phyloP scores from a whole-genome alignment of 2,797 vertebrate genomes.

The Hydrolagus colliei region DNA sequence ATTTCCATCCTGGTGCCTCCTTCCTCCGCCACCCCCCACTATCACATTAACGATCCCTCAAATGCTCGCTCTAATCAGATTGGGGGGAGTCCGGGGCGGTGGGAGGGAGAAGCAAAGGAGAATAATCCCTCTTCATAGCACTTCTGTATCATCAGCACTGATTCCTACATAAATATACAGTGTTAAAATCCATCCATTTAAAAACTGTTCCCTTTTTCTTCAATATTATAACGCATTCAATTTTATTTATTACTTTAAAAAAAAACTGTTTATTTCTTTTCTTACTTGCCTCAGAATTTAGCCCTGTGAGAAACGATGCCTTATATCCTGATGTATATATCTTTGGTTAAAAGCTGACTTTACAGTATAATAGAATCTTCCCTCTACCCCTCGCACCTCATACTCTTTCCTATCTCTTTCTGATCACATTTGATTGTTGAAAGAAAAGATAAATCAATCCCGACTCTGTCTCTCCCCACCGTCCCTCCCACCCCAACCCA shows the following conservation, averaged over 20 bases:
- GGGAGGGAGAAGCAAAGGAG: no score
- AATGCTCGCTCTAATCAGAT: background rate
- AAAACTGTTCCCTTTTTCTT: conserved; percentile 27
- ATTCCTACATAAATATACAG: background rate
- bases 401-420: background rate
- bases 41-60: conserved; percentile 9
- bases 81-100: no score
- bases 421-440: conserved; percentile 23
- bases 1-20: conserved; percentile 1
- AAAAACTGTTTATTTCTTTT: background rate
- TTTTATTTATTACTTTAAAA: background rate
- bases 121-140: background rate
- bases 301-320: conserved; percentile 24
- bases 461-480: background rate
- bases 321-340: conserved; percentile 26
- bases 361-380: conserved; percentile 17
- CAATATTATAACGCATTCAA: conserved; percentile 21
- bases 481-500: background rate
- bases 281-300: background rate
- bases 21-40: background rate
- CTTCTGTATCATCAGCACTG: background rate
- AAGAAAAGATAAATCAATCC: conserved; percentile 16
- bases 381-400: background rate
- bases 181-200: conserved; percentile 3
- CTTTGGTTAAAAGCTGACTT: conserved; percentile 30